A percentile compares a stretch with the other conserved stretches of the same genome.
Evolutionary conservation across 2,113 vertebrate genomes (phyloP).

Genomic region (Pogona vitticeps): DNA sequence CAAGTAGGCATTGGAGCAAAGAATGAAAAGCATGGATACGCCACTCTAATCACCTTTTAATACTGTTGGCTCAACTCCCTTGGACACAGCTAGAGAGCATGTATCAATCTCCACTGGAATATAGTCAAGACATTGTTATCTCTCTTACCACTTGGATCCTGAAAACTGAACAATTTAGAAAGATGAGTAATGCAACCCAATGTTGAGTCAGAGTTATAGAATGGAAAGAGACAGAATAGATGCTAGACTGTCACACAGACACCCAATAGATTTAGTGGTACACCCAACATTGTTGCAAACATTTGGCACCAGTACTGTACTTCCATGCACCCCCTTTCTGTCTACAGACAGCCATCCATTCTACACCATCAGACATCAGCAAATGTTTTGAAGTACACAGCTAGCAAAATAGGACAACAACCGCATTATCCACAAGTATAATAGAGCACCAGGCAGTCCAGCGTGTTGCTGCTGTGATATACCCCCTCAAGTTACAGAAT

Average conservation of each 20-base stretch:
- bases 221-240: not conserved
- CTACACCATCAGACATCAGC: not conserved
- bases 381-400: not conserved
- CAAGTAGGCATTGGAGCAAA: not conserved
- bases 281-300: not conserved
- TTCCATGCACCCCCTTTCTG: not conserved
- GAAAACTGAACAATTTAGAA: not conserved
- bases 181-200: not conserved
- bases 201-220: too few relatives aligned
- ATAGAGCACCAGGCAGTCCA: not conserved
- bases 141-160: not conserved
- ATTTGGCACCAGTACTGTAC: not conserved
- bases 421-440: too few relatives aligned
- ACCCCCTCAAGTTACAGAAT: not conserved
- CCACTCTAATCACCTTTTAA: not conserved
- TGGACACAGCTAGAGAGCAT: not conserved
- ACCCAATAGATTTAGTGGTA: too few relatives aligned
- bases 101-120: not conserved
- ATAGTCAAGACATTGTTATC: not conserved
- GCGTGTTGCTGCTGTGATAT: not conserved
- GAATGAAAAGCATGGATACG: not conserved
- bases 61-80: not conserved
- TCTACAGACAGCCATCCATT: not conserved
- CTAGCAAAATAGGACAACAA: not conserved
- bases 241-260: not conserved